Conservation (phyloP, 2,797 vertebrate species). For the Sebastes matsubarae region DNA sequence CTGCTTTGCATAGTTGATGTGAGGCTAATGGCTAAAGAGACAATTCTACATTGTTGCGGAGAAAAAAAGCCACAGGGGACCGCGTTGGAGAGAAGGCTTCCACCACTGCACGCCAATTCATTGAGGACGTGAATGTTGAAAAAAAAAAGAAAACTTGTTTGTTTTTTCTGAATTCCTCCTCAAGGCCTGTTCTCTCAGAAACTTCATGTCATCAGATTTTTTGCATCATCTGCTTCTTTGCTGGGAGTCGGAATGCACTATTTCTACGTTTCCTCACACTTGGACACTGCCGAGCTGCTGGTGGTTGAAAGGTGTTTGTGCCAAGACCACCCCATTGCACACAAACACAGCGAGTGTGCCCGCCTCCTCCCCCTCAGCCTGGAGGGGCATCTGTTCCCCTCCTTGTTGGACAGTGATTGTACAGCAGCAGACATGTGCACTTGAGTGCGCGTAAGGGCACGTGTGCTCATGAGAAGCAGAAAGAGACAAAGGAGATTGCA, state of each 20-base stretch:
- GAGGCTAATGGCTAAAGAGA: conserved; percentile 68
- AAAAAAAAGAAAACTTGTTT: neutral
- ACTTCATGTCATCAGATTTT: conserved; percentile 36
- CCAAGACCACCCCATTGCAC: conserved; percentile 49
- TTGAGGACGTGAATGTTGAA: conserved; percentile 43
- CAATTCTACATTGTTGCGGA: conserved; percentile 51
- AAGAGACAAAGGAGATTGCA: conserved; percentile 41
- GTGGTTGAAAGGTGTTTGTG: conserved; percentile 39
- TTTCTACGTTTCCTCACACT: conserved; percentile 34
- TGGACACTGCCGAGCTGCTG: conserved; percentile 33
- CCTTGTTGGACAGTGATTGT: conserved; percentile 41
- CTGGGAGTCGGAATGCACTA: conserved; percentile 30
- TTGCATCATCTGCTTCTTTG: conserved; percentile 30
- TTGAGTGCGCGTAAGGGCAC: neutral
- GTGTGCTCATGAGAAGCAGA: conserved; percentile 13
- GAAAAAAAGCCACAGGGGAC: conserved; percentile 54
- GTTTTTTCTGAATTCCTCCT: conserved; percentile 39
- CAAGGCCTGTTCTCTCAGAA: conserved; percentile 60
- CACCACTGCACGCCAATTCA: conserved; percentile 18
- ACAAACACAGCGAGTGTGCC: conserved; percentile 45
- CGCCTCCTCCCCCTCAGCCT: conserved; percentile 33
- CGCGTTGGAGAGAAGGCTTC: conserved; percentile 31
- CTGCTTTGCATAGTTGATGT: conserved; percentile 81
- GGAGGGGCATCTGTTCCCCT: conserved; percentile 53
- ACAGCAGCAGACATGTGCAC: conserved; percentile 18